Percentiles rank a stretch among this genome's conserved stretches.
phyloP scores from a whole-genome alignment of 1,140 invertebrate genomes.

The Heterodera carotae region DNA sequence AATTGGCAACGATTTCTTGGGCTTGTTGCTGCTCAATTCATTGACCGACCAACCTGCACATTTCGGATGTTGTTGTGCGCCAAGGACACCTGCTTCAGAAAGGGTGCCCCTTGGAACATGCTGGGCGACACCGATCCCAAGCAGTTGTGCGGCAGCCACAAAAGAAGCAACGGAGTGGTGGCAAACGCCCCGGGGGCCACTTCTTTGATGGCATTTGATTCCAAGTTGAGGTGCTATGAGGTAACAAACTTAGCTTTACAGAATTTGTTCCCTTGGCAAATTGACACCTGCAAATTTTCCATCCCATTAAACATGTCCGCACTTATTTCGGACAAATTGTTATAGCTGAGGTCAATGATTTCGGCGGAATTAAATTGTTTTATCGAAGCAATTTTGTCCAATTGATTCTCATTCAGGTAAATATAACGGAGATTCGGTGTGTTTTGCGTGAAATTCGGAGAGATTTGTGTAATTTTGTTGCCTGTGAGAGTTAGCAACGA shows the following conservation, averaged over 20 bases:
- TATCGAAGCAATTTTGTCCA: slow-evolving; percentile 52
- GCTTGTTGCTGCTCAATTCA: no score
- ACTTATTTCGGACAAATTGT: slow-evolving; percentile 56
- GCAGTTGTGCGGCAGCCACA: slow-evolving; percentile 65
- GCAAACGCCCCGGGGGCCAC: slow-evolving; percentile 62
- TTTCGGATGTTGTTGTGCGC: slow-evolving; percentile 62
- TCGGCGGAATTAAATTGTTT: slow-evolving; percentile 56
- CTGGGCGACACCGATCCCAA: slow-evolving; percentile 49
- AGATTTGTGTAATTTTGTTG: slow-evolving; percentile 59
- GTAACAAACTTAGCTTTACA: background rate
- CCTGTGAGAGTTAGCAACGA: slow-evolving; percentile 59
- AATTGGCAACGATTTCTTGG: background rate
- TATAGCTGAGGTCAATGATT: slow-evolving; percentile 64
- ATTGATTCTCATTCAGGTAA: slow-evolving; percentile 58
- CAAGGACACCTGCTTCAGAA: slow-evolving; percentile 62
- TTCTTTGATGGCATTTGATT: slow-evolving; percentile 60
- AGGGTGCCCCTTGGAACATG: slow-evolving; percentile 64
- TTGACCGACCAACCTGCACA: no score
- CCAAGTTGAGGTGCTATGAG: slow-evolving; percentile 58
- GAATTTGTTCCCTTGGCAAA: background rate
- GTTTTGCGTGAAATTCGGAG: slow-evolving; percentile 56
- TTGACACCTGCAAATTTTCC: slow-evolving; percentile 52
- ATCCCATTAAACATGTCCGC: slow-evolving; percentile 56
- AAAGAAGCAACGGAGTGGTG: slow-evolving; percentile 58
- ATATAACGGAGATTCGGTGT: slow-evolving; percentile 56